phyloP scores from a whole-genome alignment of 2,113 vertebrate species.

The Thymallus thymallus region DNA sequence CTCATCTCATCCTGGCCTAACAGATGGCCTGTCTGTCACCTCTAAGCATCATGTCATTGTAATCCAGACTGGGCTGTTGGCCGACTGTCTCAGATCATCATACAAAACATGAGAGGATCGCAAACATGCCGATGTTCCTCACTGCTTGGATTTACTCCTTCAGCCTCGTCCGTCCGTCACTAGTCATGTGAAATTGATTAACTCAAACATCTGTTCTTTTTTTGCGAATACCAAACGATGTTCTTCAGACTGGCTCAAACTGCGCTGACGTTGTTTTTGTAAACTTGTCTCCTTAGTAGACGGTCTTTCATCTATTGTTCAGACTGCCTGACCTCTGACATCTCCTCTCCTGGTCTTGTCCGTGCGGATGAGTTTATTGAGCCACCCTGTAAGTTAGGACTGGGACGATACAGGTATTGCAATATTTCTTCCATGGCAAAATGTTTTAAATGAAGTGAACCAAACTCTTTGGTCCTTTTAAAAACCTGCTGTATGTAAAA shows the following conservation, averaged over 20 bases:
- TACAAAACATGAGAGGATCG: conserved; percentile 11
- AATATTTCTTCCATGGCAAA: no score
- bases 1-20: no score
- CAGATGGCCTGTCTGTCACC: no score
- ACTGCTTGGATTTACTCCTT: conserved; percentile 5
- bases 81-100: not conserved
- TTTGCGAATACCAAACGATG: not conserved
- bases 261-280: not conserved
- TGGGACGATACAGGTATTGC: no score
- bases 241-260: not conserved
- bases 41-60: no score
- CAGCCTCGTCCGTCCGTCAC: conserved; percentile 7
- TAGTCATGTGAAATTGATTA: conserved; percentile 35
- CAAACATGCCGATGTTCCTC: conserved; percentile 37
- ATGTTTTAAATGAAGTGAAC: no score
- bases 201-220: conserved; percentile 34
- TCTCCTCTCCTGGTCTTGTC: conserved; percentile 24
- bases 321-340: conserved; percentile 44
- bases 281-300: conserved; percentile 37
- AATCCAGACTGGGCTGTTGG: not conserved
- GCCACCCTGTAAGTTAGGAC: conserved; percentile 19
- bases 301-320: conserved; percentile 47
- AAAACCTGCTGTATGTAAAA: no score
- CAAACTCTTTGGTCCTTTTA: no score
- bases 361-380: conserved; percentile 44